Conservation (phyloP, 2,888 invertebrate species). For the Suillia variegata region DNA sequence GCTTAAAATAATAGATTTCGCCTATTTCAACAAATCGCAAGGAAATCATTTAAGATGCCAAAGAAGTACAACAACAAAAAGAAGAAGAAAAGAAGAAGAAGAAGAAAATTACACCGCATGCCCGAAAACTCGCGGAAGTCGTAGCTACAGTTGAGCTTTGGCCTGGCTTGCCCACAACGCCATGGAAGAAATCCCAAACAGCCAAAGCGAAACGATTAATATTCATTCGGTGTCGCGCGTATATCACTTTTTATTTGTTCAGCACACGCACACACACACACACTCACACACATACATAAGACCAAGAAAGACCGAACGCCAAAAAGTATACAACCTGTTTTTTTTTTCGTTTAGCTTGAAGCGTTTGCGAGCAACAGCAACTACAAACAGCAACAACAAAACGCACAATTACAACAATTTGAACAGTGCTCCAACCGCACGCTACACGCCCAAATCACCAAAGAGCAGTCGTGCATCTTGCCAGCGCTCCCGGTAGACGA, state of each 20-base stretch:
- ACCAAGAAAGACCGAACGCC: conserved; percentile 27
- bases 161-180: no score
- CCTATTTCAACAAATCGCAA: conserved; percentile 47
- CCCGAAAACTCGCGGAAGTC: conserved; percentile 2
- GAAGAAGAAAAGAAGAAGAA: conserved; percentile 17
- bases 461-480: conserved; percentile 45
- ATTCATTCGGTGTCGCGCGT: conserved; percentile 59
- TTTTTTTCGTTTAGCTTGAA: background rate
- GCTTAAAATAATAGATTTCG: conserved; percentile 51
- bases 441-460: conserved; percentile 41
- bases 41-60: conserved; percentile 52
- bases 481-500: background rate
- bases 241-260: conserved; percentile 59
- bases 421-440: conserved; percentile 42
- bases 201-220: conserved; percentile 50
- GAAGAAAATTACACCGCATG: conserved; percentile 9
- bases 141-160: no score
- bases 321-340: conserved; percentile 40
- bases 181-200: no score
- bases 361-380: background rate
- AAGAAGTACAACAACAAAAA: conserved; percentile 22
- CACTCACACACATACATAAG: no score
- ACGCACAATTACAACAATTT: conserved; percentile 53
- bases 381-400: conserved; percentile 11
- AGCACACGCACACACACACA: conserved; percentile 23